phyloP scores from a whole-genome alignment of 2,797 vertebrate genomes.

The Thaleichthys pacificus region DNA sequence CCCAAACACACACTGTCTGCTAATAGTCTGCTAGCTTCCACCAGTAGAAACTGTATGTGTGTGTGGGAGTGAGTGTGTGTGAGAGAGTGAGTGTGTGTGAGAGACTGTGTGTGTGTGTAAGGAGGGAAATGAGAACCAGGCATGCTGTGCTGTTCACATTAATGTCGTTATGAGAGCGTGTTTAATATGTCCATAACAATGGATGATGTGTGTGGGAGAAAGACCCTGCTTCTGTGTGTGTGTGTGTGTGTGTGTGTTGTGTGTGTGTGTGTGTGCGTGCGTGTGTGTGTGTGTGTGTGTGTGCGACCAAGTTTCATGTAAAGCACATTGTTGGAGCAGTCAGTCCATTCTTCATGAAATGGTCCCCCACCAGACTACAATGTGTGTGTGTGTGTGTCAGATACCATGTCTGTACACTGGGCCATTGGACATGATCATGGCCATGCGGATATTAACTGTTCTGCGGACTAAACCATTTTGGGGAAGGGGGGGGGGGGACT shows the following conservation, averaged over 20 bases:
- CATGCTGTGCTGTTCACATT: conserved; percentile 48
- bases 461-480: neutral
- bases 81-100: neutral
- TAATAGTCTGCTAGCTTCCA: conserved; percentile 73
- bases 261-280: conserved; percentile 51
- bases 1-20: conserved; percentile 72
- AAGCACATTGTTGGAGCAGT: conserved; percentile 64
- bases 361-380: conserved; percentile 52
- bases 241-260: conserved; percentile 50
- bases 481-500: conserved; percentile 1
- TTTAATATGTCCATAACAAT: conserved; percentile 71
- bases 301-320: conserved; percentile 62
- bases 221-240: conserved; percentile 38
- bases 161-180: conserved; percentile 67
- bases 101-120: conserved; percentile 1
- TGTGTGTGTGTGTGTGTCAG: conserved; percentile 7
- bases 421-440: too few relatives aligned
- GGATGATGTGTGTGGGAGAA: conserved; percentile 43
- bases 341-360: conserved; percentile 60
- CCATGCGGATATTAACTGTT: too few relatives aligned
- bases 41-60: conserved; percentile 59
- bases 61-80: conserved; percentile 59
- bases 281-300: conserved; percentile 50
- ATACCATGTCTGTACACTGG: too few relatives aligned
- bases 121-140: conserved; percentile 68